These are phyloP conservation scores for Drosophila nigritarsus DNA, from an alignment of 2,888 invertebrate species.

Conservation along the genomic window DNA sequence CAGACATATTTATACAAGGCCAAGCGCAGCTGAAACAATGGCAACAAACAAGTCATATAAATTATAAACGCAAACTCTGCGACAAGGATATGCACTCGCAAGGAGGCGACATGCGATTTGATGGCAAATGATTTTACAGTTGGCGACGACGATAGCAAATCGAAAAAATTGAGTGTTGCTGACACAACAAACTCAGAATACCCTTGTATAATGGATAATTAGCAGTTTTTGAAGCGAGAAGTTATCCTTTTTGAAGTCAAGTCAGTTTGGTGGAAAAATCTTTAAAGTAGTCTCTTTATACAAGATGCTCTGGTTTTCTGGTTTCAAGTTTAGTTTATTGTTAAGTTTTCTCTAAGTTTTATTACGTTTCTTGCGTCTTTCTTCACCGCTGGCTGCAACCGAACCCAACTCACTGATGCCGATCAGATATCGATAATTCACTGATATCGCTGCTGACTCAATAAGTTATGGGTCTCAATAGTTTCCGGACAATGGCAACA, in stretches of 20 bases:
- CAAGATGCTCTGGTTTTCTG: too few species aligned
- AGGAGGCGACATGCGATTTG: slow-evolving; percentile 68
- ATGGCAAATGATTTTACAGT: slow-evolving; percentile 74
- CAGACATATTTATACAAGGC: slow-evolving; percentile 61
- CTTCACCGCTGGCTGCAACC: not conserved
- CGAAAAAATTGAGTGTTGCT: slow-evolving; percentile 14
- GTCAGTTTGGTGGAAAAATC: not conserved
- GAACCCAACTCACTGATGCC: not conserved
- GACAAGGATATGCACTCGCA: slow-evolving; percentile 67
- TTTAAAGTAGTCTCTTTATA: too few species aligned
- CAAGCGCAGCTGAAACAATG: slow-evolving; percentile 72
- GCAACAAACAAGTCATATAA: slow-evolving; percentile 65
- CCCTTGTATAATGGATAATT: not conserved
- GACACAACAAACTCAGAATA: not conserved
- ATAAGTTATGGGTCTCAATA: not conserved
- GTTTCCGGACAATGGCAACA: not conserved
- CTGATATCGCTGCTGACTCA: not conserved
- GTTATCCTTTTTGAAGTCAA: not conserved
- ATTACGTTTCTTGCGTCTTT: too few species aligned
- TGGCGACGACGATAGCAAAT: slow-evolving; percentile 41
- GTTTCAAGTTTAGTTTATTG: not conserved
- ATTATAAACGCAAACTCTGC: slow-evolving; percentile 80
- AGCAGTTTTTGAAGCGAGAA: not conserved
- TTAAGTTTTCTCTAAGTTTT: not conserved
- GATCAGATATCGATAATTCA: not conserved